Base-by-base conservation (phyloP, 1,140 invertebrate genomes). In the Drosophila repleta region DNA sequence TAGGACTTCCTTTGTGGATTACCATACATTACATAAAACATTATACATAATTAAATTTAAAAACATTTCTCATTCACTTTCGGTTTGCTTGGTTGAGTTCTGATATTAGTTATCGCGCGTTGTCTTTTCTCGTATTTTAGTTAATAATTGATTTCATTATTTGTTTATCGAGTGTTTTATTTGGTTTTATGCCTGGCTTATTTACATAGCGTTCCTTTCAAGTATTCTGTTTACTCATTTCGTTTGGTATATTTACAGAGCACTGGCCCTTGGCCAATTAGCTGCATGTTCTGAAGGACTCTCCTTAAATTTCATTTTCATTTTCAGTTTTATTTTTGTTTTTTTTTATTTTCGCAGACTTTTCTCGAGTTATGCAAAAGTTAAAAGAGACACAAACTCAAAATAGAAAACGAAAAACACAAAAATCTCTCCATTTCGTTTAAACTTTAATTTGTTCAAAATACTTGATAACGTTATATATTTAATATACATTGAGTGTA, bases 21-120 rank as follows among this genome's bases (percentile, higher is more conserved):
- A 87, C 82, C 81, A 87, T 83, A 77, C 79, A 73, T 81, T 81
- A 82, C 79, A 82, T 87, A 85, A 85, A 87, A 81, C 81, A 81
- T 84, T 87, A 79, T 57, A 57, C 55, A 57, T 85, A 85, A 85
- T 85, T 88, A 87, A 85, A 78, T 74, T 87, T 85, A 87, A 88
- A 87, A 85, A 87, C 82, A 37, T 51, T 65, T 60, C 52, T 57
- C 63, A 71, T 66, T 56, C 45, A 49, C 41, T 56, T 41, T 43
- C 32, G 32, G 8, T 35, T 57, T 63, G 51, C 24, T 56, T 46
- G 67, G 21, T 64, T 46, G 56, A 46, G 41, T 70, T 45, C 3
- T 18, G 3, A 18, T 68, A 39, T 56, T 18, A 5, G 35, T 39
- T 45, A 45, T 17, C 51, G 56, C 51, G 56, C 52, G 6, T 55